A percentile compares a stretch with the other conserved stretches of the same genome.
These are phyloP conservation scores for Vanessa atalanta DNA, from an alignment of 1,140 invertebrate genomes.

Conservation along the genomic window DNA sequence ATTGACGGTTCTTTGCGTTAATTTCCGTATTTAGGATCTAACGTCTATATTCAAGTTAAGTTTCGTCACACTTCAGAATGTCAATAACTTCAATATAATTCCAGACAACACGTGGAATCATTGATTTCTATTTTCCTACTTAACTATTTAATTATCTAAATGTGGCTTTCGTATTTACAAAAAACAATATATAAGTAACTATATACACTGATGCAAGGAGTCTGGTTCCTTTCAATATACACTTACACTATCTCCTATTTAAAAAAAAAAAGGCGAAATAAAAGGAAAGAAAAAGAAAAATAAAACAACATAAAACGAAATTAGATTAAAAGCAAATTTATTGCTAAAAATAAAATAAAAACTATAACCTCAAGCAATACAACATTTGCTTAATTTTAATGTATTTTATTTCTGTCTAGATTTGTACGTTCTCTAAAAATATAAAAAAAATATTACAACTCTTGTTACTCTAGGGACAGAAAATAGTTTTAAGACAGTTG, in stretches of 20 bases:
- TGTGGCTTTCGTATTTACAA: conserved; percentile 65
- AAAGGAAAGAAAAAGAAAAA: conserved; percentile 58
- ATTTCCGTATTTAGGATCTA: conserved; percentile 37
- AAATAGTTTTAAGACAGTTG: conserved; percentile 13
- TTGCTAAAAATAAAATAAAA: conserved; percentile 80
- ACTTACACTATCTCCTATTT: conserved; percentile 51
- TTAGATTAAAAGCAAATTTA: conserved; percentile 81
- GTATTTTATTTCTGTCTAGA: conserved; percentile 52
- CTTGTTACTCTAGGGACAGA: conserved; percentile 39
- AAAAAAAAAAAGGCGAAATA: conserved; percentile 49
- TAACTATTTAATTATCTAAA: conserved; percentile 62
- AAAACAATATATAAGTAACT: conserved; percentile 38
- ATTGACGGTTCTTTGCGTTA: conserved; percentile 36
- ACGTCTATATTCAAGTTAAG: conserved; percentile 24
- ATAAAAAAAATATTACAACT: conserved; percentile 53
- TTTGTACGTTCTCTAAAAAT: conserved; percentile 69
- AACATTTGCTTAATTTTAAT: conserved; percentile 66
- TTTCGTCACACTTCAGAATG: conserved; percentile 50
- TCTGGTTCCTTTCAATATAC: conserved; percentile 80
- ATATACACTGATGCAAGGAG: conserved; percentile 79
- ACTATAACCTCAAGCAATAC: conserved; percentile 76
- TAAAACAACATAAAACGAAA: conserved; percentile 75
- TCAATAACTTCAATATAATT: conserved; percentile 56
- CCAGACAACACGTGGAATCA: conserved; percentile 46
- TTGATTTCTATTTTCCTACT: conserved; percentile 40